Evolutionary conservation across 2,797 vertebrate species (phyloP), one percentile per base, ranked within the genome.

Genomic region (Microchirus variegatus): DNA sequence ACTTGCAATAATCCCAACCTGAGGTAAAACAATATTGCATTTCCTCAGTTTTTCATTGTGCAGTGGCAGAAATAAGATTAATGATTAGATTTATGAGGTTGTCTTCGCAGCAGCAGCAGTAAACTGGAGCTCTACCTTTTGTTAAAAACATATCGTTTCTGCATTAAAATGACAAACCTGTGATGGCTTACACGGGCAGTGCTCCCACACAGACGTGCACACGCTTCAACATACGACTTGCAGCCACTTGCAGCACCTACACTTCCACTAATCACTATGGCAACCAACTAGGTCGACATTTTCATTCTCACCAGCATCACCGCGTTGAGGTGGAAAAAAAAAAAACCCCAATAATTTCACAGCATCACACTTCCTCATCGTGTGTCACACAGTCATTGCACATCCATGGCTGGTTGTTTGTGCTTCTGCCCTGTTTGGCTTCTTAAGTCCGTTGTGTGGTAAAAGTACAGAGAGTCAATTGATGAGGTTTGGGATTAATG

Each of bases 201-300:
- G 31, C 31, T 31, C 31, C 31, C 47, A 31, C 16, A 37, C 50
- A 17, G 31, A 52, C 35, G 19, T 19, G 46, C 16, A 51, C 14
- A 46, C 53, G 18, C 49, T 43, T 15, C 36, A 76, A 59, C 62
- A 75, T 11, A 55, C 56, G 6, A 31, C 22, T 44, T 60, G 45
- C 66, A n/a, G n/a, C n/a, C n/a, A n/a, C 57, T 66, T 65, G 66
- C 67, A 71, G 72, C 63, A 69, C 55, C 48, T 61, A 55, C 49
- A 54, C 52, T 70, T 77, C 77, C 73, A 22, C 72, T 37, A 19
- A 84, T 90, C 81, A 49, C 87, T 62, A 89, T 89, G 82, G 85
- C 69, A 92, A 91, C 86, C 45, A 3, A 41, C 57, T 18, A 55
- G 58, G 43, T 60, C 64, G 59, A 43, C 59, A 49, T 58, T 50